phyloP scores from a whole-genome alignment of 2,113 vertebrate genomes.

The Ifrita kowaldi region DNA sequence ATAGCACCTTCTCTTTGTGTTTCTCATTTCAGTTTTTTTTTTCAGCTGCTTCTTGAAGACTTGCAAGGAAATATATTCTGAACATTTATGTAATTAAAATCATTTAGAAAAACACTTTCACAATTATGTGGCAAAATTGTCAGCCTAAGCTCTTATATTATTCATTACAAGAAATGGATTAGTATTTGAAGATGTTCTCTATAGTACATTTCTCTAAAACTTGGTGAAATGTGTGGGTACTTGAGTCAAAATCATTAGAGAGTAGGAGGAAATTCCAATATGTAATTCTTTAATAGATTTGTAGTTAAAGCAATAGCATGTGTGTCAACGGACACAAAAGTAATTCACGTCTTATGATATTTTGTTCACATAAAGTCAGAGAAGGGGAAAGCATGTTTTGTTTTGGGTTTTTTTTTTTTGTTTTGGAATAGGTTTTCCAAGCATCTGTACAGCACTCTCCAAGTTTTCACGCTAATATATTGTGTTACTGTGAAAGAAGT shows the following conservation, averaged over 20 bases:
- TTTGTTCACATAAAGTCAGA: background rate
- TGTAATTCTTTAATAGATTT: background rate
- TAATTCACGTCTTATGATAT: background rate
- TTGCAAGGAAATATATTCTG: background rate
- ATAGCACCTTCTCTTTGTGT: background rate
- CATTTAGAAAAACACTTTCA: background rate
- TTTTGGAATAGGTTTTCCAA: background rate
- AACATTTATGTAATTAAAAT: background rate
- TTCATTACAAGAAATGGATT: background rate
- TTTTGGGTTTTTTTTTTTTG: background rate
- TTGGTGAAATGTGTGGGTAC: background rate
- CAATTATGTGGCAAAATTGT: background rate
- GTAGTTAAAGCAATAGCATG: background rate
- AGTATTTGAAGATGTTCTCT: background rate
- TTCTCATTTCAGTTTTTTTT: background rate
- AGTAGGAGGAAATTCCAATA: background rate
- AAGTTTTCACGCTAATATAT: background rate
- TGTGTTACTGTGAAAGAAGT: background rate
- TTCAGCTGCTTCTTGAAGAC: background rate
- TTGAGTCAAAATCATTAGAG: background rate
- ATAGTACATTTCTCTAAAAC: background rate
- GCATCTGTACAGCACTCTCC: background rate
- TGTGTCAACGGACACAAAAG: background rate
- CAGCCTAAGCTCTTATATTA: background rate
- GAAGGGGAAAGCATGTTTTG: background rate